Evolutionary conservation across 2,113 vertebrate genomes (phyloP).

Genomic region (Nothobranchius furzeri): DNA sequence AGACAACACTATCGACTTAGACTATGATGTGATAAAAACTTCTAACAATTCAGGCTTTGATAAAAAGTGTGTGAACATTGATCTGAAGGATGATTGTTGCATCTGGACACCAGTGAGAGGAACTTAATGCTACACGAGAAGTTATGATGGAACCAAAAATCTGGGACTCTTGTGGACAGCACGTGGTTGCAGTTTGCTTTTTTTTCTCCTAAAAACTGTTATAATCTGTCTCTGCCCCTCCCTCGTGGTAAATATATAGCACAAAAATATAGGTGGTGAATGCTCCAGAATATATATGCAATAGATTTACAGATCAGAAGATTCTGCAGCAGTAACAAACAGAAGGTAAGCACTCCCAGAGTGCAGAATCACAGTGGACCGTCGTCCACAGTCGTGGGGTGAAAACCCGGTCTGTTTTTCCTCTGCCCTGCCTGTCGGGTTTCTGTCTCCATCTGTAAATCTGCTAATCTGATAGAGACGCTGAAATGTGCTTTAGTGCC

Average conservation of each 20-base stretch:
- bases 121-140: conserved; percentile 34
- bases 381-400: conserved; percentile 78
- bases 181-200: conserved; percentile 57
- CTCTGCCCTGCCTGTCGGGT: conserved; percentile 72
- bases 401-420: conserved; percentile 79
- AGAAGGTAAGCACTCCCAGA: conserved; percentile 95
- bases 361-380: conserved; percentile 87
- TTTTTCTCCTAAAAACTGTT: conserved; percentile 61
- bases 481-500: conserved; percentile 95
- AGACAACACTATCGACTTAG: too few relatives aligned
- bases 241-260: conserved; percentile 94
- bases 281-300: conserved; percentile 97
- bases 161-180: conserved; percentile 61
- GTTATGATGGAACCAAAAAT: conserved; percentile 47
- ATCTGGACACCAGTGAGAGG: conserved; percentile 28
- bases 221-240: conserved; percentile 81
- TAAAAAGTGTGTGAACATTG: conserved; percentile 37
- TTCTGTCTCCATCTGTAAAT: conserved; percentile 8
- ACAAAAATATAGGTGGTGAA: conserved; percentile 98
- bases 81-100: conserved; percentile 35
- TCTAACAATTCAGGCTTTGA: conserved; percentile 99
- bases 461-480: conserved; percentile 35
- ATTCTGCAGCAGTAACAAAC: conserved; percentile 78
- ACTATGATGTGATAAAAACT: conserved; percentile 78
- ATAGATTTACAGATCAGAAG: conserved; percentile 94